phyloP scores from a whole-genome alignment of 2,113 vertebrate genomes.

The Tenrec ecaudatus region DNA sequence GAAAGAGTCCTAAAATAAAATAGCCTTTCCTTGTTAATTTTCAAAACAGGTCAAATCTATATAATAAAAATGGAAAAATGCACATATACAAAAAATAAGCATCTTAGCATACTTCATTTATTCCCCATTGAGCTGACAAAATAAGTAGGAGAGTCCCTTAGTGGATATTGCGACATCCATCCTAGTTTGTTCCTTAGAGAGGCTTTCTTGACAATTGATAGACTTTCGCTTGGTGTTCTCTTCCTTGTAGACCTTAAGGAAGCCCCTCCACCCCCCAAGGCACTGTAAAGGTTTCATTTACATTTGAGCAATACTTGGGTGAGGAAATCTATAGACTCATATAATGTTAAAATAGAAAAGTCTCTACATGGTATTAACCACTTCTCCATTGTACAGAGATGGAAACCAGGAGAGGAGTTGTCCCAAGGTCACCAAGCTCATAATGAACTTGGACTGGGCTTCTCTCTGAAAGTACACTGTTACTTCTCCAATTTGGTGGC shows the following conservation, averaged over 20 bases:
- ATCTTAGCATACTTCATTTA: background rate
- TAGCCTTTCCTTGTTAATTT: conserved; percentile 1
- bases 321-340: background rate
- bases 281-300: background rate
- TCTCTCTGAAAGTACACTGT: background rate
- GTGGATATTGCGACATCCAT: background rate
- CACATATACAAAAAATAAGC: background rate
- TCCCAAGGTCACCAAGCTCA: background rate
- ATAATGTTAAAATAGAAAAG: background rate
- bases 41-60: background rate
- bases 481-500: background rate
- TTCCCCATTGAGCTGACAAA: conserved; percentile 26
- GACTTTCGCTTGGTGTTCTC: background rate
- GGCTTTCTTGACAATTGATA: background rate
- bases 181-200: background rate
- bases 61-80: background rate
- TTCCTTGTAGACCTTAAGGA: background rate
- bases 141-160: conserved; percentile 26
- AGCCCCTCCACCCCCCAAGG: background rate
- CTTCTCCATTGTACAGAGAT: background rate
- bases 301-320: background rate
- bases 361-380: background rate
- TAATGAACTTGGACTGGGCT: background rate
- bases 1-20: background rate
- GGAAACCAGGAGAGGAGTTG: background rate